Evolutionary conservation across 2,113 vertebrate genomes (phyloP).

Genomic region (Pongo pygmaeus): DNA sequence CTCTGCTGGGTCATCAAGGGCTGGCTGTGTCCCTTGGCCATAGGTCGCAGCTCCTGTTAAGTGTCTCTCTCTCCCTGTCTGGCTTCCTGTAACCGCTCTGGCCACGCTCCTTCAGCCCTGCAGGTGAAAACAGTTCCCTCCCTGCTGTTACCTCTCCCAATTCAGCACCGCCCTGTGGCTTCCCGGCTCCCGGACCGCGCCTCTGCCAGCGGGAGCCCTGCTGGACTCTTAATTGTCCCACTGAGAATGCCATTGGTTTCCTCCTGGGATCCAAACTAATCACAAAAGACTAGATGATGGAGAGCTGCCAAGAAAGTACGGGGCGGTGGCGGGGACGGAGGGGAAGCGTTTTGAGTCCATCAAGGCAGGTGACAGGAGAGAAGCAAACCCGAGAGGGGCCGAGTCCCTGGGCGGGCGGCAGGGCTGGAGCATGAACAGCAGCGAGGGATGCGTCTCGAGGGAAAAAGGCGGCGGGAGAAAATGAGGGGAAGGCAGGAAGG

Average conservation of each 20-base stretch:
- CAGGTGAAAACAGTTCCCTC: not conserved
- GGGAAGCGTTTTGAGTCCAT: not conserved
- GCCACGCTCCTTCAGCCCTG: not conserved
- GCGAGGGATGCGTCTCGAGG: accelerated
- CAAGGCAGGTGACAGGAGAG: not conserved
- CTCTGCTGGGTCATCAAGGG: not conserved
- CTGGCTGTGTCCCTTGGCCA: not conserved
- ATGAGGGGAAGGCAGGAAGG: not conserved
- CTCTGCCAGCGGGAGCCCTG: too few species aligned
- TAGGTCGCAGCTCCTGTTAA: not conserved
- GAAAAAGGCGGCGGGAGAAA: not conserved
- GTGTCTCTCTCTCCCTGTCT: not conserved
- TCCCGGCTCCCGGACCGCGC: not conserved
- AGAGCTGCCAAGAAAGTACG: not conserved
- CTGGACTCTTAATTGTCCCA: not conserved
- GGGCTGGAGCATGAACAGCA: not conserved
- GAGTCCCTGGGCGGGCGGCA: not conserved
- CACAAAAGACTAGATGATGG: not conserved
- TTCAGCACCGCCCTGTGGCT: not conserved
- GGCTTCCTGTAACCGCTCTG: not conserved
- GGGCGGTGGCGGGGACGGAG: not conserved
- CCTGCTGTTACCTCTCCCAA: not conserved
- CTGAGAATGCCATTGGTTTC: not conserved
- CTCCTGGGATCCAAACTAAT: not conserved
- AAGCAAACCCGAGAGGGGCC: not conserved